Evolutionary conservation across 2,888 invertebrate species (phyloP).

Genomic region (Drosophila meridionalis): DNA sequence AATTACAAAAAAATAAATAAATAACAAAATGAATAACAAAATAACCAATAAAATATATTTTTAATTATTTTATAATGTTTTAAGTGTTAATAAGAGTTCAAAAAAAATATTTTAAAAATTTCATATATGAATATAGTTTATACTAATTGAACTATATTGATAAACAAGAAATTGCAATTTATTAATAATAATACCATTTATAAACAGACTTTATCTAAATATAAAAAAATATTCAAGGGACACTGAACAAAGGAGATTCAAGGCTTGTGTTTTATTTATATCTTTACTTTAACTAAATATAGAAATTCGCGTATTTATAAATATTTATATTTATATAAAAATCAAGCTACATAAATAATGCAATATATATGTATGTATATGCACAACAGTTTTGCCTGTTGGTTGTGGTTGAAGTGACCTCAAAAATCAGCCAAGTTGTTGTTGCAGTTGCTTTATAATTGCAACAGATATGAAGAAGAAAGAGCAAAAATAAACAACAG

Average conservation of each 20-base stretch:
- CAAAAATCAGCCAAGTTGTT: constrained; percentile 41
- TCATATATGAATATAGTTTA: no score
- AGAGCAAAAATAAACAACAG: constrained; percentile 15
- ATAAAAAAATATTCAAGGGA: background rate
- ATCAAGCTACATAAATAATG: background rate
- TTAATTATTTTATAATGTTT: no score
- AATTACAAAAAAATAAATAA: no score
- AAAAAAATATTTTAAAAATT: no score
- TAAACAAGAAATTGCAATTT: background rate
- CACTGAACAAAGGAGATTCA: background rate
- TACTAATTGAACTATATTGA: no score
- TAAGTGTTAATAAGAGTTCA: no score
- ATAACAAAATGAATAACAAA: no score
- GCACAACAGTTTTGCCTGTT: background rate
- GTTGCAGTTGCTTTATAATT: constrained; percentile 46
- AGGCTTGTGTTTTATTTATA: background rate
- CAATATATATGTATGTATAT: background rate
- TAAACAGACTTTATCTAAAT: background rate
- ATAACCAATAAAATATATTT: no score
- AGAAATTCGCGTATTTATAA: background rate
- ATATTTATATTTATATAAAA: background rate
- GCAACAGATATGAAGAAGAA: constrained; percentile 27
- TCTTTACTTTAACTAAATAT: background rate
- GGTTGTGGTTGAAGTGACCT: background rate
- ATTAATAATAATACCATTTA: background rate